Evolutionary conservation across 2,797 vertebrate species (phyloP).

Genomic region (Erethizon dorsatum): DNA sequence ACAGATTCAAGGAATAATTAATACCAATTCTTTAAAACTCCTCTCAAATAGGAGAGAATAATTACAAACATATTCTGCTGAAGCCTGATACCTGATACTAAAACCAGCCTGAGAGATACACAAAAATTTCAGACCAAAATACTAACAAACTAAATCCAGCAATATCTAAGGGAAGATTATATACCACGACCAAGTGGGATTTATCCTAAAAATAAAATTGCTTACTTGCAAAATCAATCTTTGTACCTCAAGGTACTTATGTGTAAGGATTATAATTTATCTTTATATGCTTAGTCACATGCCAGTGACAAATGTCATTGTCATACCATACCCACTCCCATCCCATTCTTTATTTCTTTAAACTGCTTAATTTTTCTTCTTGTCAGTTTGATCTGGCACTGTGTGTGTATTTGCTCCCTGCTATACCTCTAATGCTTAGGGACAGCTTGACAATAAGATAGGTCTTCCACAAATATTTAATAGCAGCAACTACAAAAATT

Average conservation of each 20-base stretch:
- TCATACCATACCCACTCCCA: neutral
- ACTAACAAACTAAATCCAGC: conserved; percentile 25
- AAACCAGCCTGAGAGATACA: conserved; percentile 7
- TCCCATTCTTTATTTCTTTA: neutral
- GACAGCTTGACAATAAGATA: neutral
- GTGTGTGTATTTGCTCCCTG: neutral
- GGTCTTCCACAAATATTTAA: conserved; percentile 52
- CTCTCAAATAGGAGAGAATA: neutral
- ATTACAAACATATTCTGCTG: conserved; percentile 13
- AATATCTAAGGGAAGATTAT: conserved; percentile 4
- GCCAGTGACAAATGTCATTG: conserved; percentile 43
- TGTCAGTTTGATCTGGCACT: conserved; percentile 28
- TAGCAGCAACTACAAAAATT: conserved; percentile 29
- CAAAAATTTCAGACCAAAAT: conserved; percentile 29
- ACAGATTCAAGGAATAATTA: conserved; percentile 31
- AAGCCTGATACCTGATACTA: neutral
- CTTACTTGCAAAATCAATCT: conserved; percentile 29
- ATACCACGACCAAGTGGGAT: conserved; percentile 1
- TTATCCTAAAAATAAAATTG: conserved; percentile 22
- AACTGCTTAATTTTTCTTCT: conserved; percentile 23
- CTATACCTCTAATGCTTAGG: neutral
- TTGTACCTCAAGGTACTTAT: neutral
- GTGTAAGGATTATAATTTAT: neutral
- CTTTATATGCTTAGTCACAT: conserved; percentile 6
- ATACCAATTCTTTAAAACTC: conserved; percentile 45